Conservation (phyloP, 2,797 vertebrate species). For the Lacerta agilis region DNA sequence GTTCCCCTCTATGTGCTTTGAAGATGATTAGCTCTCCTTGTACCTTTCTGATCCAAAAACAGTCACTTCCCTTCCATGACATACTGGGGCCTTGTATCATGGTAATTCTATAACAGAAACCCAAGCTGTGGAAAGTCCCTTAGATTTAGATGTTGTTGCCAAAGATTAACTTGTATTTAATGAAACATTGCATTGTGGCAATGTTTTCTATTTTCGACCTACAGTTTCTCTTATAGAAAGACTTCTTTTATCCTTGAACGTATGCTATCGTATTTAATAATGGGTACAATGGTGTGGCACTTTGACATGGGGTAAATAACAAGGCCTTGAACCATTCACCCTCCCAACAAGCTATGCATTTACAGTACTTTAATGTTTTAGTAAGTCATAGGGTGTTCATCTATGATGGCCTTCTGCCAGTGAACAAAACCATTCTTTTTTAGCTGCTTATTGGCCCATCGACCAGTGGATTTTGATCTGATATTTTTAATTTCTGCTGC, state of each 20-base stretch:
- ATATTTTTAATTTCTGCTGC: not conserved
- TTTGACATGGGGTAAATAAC: too few relatives aligned
- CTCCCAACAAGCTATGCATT: too few relatives aligned
- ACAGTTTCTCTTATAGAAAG: conserved; percentile 42
- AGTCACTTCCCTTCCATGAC: conserved; percentile 20
- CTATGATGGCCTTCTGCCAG: not conserved
- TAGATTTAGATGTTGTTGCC: conserved; percentile 62
- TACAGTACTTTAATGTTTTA: too few relatives aligned
- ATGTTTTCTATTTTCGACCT: conserved; percentile 48
- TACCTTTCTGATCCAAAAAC: conserved; percentile 38
- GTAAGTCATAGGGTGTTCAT: not conserved
- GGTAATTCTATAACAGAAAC: not conserved
- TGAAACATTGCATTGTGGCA: conserved; percentile 48
- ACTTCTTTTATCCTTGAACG: conserved; percentile 38
- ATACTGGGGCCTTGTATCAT: not conserved
- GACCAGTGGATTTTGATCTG: not conserved
- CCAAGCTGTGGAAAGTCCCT: conserved; percentile 37
- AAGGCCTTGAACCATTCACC: too few relatives aligned
- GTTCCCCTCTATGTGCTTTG: not conserved
- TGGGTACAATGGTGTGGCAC: not conserved
- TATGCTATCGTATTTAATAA: conserved; percentile 54
- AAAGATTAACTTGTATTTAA: conserved; percentile 48
- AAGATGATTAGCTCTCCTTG: conserved; percentile 13
- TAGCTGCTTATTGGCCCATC: not conserved
- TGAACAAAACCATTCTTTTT: not conserved